These are phyloP conservation scores for Tokudaia tokunoshimensis DNA, from an alignment of 2,797 vertebrate species.

Conservation along the genomic window DNA sequence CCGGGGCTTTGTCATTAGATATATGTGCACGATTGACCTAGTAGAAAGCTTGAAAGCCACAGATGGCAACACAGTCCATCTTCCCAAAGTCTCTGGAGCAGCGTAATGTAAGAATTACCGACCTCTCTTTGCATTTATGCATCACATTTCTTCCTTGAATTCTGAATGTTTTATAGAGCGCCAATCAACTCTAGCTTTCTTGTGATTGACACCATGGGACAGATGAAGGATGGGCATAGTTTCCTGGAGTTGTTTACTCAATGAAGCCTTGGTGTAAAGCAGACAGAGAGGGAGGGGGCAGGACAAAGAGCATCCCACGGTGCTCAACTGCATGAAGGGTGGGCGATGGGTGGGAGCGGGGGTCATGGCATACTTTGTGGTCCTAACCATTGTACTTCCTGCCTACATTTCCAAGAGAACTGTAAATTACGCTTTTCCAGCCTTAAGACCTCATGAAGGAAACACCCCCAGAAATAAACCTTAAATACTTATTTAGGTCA, in stretches of 20 bases:
- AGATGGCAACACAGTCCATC: conserved; percentile 32
- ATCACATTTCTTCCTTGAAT: conserved; percentile 36
- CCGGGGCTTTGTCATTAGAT: conserved; percentile 7
- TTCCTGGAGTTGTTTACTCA: conserved; percentile 7
- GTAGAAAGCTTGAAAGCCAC: conserved; percentile 46
- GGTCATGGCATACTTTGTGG: neutral
- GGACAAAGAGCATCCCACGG: neutral
- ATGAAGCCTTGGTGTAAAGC: neutral
- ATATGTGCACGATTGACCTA: neutral
- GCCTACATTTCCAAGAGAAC: neutral
- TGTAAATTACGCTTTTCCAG: neutral
- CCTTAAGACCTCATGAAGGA: neutral
- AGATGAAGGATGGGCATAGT: neutral
- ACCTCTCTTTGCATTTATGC: conserved; percentile 58
- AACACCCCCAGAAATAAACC: neutral
- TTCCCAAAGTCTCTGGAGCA: conserved; percentile 2
- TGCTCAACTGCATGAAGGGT: too few relatives aligned
- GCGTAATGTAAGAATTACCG: neutral
- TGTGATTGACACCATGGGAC: neutral
- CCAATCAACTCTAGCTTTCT: neutral
- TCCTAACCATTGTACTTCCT: neutral
- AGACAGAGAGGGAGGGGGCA: too few relatives aligned
- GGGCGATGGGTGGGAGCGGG: rapidly evolving
- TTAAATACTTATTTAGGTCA: neutral
- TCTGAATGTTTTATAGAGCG: neutral